Percentiles rank a stretch among this genome's conserved stretches.
Conservation (phyloP, 2,113 vertebrate species). For the Saccopteryx bilineata region DNA sequence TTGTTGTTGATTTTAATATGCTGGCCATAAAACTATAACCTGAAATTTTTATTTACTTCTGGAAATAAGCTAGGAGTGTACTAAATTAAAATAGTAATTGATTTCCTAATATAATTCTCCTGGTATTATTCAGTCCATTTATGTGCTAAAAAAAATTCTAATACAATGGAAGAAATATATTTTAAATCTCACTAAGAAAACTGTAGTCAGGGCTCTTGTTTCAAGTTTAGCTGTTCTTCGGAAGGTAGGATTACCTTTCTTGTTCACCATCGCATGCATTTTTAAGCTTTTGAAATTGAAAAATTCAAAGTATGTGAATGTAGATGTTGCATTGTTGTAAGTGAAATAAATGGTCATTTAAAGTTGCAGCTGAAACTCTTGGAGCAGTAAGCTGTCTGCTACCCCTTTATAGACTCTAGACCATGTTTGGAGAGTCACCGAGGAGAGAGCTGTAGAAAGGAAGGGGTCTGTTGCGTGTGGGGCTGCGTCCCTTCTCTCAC, state of each 20-base stretch:
- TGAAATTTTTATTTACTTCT: conserved; percentile 46
- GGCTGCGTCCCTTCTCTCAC: conserved; percentile 83
- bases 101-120: conserved; percentile 2
- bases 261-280: neutral
- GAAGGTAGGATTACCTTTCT: neutral
- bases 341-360: conserved; percentile 68
- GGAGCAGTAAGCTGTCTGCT: conserved; percentile 2
- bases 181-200: conserved; percentile 23
- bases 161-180: neutral
- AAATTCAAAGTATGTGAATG: conserved; percentile 65
- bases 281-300: neutral
- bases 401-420: conserved; percentile 24
- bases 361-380: conserved; percentile 63
- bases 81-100: neutral
- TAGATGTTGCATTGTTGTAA: conserved; percentile 63
- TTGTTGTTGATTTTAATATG: conserved; percentile 52
- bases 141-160: neutral
- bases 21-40: conserved; percentile 4
- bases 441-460: conserved; percentile 30
- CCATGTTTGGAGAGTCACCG: neutral
- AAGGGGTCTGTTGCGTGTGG: neutral
- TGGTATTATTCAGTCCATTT: neutral
- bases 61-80: conserved; percentile 4
- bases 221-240: neutral
- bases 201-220: neutral